Evolutionary conservation across 2,797 vertebrate species (phyloP).

Genomic region (Florisuga fusca): DNA sequence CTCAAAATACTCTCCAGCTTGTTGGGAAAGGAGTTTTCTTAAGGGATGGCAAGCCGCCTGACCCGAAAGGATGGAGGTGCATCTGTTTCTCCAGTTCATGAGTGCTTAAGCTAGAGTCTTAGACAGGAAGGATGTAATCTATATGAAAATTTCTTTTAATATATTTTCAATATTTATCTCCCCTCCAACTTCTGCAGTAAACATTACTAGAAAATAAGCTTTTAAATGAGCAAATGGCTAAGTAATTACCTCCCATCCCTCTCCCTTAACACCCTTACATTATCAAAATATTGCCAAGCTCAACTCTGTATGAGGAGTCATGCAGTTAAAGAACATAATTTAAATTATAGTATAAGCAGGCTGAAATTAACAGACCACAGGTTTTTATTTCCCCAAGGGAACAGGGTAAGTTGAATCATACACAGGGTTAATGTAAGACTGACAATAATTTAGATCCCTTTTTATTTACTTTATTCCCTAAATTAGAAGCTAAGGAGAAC

Average conservation of each 20-base stretch:
- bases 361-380: neutral
- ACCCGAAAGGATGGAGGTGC: neutral
- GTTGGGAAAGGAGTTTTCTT: neutral
- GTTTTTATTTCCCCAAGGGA: neutral
- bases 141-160: neutral
- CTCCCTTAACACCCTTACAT: neutral
- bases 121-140: neutral
- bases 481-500: neutral
- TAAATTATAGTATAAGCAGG: neutral
- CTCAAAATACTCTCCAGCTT: neutral
- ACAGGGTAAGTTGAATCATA: neutral
- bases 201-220: neutral
- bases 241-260: neutral
- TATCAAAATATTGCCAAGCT: neutral
- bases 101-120: neutral
- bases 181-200: neutral
- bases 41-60: neutral
- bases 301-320: neutral
- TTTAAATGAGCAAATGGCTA: conserved; percentile 1
- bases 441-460: neutral
- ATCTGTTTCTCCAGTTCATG: neutral
- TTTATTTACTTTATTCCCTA: conserved; percentile 14
- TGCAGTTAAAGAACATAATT: neutral
- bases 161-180: neutral
- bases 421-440: neutral